Percentiles rank a stretch among this genome's conserved stretches.
These are phyloP conservation scores for Pseudomyrmex dendroicus DNA, from an alignment of 1,140 invertebrate genomes.

Conservation along the genomic window DNA sequence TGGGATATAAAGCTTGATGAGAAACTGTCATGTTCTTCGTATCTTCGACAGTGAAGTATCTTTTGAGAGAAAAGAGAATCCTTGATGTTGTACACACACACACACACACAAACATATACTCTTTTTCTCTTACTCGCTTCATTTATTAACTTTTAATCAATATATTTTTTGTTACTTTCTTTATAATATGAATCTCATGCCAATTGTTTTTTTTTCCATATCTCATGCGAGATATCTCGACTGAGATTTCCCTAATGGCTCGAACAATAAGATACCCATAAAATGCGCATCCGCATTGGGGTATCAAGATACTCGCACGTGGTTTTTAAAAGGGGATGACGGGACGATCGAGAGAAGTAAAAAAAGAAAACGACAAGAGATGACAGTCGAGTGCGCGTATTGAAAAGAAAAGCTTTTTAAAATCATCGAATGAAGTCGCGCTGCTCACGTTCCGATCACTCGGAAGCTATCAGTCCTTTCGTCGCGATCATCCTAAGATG, in stretches of 20 bases:
- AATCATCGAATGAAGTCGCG: constrained; percentile 43
- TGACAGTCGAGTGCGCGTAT: constrained; percentile 63
- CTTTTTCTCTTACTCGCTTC: too few relatives aligned
- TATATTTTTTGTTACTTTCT: background rate
- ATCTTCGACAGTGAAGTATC: constrained; percentile 19
- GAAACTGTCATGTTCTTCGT: background rate
- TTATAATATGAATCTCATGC: constrained; percentile 31
- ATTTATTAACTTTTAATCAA: constrained; percentile 13
- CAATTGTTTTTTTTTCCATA: background rate
- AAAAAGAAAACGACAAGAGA: constrained; percentile 61
- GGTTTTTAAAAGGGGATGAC: constrained; percentile 48
- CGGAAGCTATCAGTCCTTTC: constrained; percentile 45
- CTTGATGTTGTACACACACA: too few relatives aligned
- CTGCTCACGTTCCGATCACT: constrained; percentile 37
- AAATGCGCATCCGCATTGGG: background rate
- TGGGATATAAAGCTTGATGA: background rate
- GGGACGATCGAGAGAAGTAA: constrained; percentile 55
- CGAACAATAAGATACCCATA: constrained; percentile 36
- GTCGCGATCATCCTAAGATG: background rate
- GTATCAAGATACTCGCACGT: background rate
- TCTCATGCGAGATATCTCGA: constrained; percentile 30
- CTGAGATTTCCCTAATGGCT: constrained; percentile 2
- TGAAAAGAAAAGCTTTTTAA: constrained; percentile 63
- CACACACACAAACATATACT: too few relatives aligned
- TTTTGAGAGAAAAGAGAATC: background rate